phyloP scores from a whole-genome alignment of 2,797 vertebrate genomes.

The Lophius americanus region DNA sequence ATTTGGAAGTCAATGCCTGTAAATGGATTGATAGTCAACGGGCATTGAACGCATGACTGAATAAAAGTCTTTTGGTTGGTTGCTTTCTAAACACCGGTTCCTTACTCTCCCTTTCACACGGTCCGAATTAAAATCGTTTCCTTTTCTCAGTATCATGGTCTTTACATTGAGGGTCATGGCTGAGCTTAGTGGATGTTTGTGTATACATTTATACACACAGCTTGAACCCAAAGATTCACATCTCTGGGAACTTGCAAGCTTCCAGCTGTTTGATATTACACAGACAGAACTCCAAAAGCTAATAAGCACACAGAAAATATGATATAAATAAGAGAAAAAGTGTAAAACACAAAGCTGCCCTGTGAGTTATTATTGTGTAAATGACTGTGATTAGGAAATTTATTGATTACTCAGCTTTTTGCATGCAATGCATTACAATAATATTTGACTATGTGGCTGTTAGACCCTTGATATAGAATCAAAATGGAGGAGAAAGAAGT shows the following conservation, averaged over 20 bases:
- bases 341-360: no score
- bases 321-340: no score
- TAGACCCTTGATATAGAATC: no score
- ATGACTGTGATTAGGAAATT: no score
- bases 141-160: background rate
- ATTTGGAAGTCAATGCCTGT: conserved; percentile 73
- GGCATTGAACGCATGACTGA: conserved; percentile 51
- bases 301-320: no score
- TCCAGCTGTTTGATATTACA: background rate
- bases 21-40: conserved; percentile 58
- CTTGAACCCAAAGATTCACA: background rate
- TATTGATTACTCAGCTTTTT: no score
- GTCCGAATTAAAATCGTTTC: conserved; percentile 19
- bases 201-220: background rate
- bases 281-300: no score
- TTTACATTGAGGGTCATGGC: conserved; percentile 19
- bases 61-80: conserved; percentile 49
- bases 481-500: no score
- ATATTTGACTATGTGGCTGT: no score
- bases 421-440: no score
- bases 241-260: background rate
- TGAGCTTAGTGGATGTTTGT: conserved; percentile 13
- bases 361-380: no score
- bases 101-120: conserved; percentile 24
- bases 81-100: conserved; percentile 54